Conservation (phyloP, 2,113 vertebrate species). For the Catharus bicknelli region DNA sequence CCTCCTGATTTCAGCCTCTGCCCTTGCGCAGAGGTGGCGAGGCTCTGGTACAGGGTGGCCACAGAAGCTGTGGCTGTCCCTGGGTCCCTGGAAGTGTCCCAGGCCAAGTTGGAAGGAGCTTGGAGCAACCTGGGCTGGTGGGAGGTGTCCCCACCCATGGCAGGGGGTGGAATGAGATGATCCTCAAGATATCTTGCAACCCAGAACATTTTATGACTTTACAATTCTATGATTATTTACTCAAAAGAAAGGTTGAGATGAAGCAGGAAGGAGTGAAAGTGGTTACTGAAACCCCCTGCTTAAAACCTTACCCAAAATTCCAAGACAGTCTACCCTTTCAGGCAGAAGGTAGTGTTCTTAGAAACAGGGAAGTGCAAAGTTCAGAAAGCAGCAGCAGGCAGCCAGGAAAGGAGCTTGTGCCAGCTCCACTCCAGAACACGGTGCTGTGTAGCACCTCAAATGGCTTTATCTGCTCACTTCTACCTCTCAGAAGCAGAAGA, state of each 20-base stretch:
- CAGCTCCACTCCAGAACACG: background rate
- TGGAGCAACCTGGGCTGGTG: background rate
- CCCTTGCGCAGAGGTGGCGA: background rate
- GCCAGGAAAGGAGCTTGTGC: background rate
- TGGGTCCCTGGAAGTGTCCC: background rate
- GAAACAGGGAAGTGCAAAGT: background rate
- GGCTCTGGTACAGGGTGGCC: background rate
- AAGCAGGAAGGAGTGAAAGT: background rate
- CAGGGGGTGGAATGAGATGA: background rate
- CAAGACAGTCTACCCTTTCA: background rate
- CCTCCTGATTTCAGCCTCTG: background rate
- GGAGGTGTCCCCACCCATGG: background rate
- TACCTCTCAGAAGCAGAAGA: background rate
- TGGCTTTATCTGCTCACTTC: background rate
- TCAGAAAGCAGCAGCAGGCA: background rate
- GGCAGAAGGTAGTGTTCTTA: background rate
- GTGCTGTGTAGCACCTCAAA: background rate
- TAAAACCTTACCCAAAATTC: background rate
- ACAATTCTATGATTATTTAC: background rate
- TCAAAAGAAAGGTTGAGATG: background rate
- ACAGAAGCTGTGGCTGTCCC: background rate
- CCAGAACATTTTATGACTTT: background rate
- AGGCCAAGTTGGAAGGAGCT: accelerated
- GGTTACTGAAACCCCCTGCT: background rate
- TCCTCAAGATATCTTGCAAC: background rate